phyloP scores from a whole-genome alignment of 2,113 vertebrate species.

The Cheilinus undulatus region DNA sequence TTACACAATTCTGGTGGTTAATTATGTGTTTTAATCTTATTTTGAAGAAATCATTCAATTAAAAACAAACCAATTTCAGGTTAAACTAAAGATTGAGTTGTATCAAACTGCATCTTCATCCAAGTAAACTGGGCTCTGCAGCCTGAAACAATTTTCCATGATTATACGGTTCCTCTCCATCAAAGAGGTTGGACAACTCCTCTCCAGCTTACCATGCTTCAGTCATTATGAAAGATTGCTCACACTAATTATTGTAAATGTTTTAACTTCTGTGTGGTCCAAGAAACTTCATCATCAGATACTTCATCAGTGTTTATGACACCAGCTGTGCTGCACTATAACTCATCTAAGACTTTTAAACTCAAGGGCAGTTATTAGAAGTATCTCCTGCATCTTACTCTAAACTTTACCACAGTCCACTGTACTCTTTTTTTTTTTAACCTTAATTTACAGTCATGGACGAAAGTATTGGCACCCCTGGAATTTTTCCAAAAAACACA shows the following conservation, averaged over 20 bases:
- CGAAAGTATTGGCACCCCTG: too few relatives aligned
- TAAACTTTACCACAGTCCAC: neutral
- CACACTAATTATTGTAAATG: slow-evolving; percentile 32
- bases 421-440: too few relatives aligned
- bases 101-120: neutral
- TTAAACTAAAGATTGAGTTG: neutral
- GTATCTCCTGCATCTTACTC: neutral
- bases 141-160: slow-evolving; percentile 40
- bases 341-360: neutral
- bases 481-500: too few relatives aligned
- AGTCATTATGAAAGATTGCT: slow-evolving; percentile 24
- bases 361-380: neutral
- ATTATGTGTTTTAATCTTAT: neutral
- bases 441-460: too few relatives aligned
- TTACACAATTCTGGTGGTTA: neutral
- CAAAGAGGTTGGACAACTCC: neutral
- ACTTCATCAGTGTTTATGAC: neutral
- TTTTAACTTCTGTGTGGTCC: slow-evolving; percentile 15
- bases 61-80: neutral
- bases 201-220: slow-evolving; percentile 1
- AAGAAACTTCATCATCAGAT: neutral
- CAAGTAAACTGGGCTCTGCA: slow-evolving; percentile 14
- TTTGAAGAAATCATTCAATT: neutral
- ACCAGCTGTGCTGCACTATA: neutral
- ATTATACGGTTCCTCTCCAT: slow-evolving; percentile 34